Evolutionary conservation across 2,797 vertebrate species (phyloP), one percentile per base, ranked within the genome.

Genomic region (Galaxias olidus): DNA sequence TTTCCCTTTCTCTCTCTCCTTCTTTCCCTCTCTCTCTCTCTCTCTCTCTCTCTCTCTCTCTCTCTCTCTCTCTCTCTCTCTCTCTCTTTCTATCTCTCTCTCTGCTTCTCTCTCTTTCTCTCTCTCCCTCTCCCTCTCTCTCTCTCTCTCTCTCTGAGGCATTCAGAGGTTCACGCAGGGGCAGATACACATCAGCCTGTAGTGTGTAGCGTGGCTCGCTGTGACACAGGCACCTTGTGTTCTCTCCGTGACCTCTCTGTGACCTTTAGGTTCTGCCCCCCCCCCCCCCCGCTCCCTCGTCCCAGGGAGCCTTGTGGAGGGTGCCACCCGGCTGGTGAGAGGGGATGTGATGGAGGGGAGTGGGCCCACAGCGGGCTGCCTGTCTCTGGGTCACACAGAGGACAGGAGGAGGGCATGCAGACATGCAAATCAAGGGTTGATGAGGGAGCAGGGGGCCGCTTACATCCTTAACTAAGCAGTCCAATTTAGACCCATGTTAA

Each of bases 291-390:
- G n/a, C n/a, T n/a, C n/a, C n/a, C n/a, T n/a, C n/a, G n/a, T n/a
- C n/a, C n/a, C n/a, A n/a, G n/a, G 30, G 30, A 30, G 3, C 20
- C 65, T 75, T 59, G 61, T 68, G 64, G 68, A 76, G 68, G 71
- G 71, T 61, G 46, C 61, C 46, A 64, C 57, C 54, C 60, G 59
- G 50, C 67, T 68, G 43, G 44, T 69, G 64, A 73, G 71, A 49
- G 63, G 54, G 66, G 66, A 77, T 73, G 61, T 66, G 65, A 59
- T 74, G 52, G 54, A 56, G 68, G 52, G 52, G 53, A 68, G 61
- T 19, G 10, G 49, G 57, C 45, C 61, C 65, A 63, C 45, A 61
- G 59, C 59, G 49, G 40, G n/a, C n/a, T n/a, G n/a, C n/a, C n/a
- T n/a, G n/a, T 30, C 3, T 2, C 30, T 65, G 44, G 70, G 62